Evolutionary conservation across 2,888 invertebrate genomes (phyloP).

Genomic region (Eupithecia dodoneata): DNA sequence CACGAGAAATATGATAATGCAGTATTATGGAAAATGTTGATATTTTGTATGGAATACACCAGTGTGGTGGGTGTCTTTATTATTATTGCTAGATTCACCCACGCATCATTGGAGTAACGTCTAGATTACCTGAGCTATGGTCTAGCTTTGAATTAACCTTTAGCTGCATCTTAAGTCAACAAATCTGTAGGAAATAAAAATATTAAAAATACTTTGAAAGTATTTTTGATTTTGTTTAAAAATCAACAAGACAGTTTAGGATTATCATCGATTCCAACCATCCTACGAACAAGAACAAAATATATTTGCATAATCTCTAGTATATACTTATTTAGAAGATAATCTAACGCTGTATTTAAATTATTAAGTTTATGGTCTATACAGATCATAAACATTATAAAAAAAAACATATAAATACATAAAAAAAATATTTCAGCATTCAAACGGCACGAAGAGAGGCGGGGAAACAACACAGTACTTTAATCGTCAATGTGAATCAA

Average conservation of each 20-base stretch:
- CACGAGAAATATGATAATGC: conserved; percentile 64
- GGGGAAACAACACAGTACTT: conserved; percentile 30
- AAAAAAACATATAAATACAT: too few relatives aligned
- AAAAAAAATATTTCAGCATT: not conserved
- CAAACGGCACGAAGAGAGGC: conserved; percentile 8
- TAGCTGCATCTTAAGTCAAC: not conserved
- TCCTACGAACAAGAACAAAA: too few relatives aligned
- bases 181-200: not conserved
- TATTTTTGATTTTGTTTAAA: too few relatives aligned
- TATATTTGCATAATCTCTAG: not conserved
- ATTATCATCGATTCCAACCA: too few relatives aligned
- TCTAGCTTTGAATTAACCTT: not conserved
- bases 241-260: too few relatives aligned
- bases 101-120: not conserved
- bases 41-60: conserved; percentile 6
- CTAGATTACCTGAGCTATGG: not conserved
- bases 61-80: not conserved
- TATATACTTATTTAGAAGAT: not conserved
- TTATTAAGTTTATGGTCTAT: not conserved
- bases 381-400: too few relatives aligned
- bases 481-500: conserved; percentile 76
- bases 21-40: conserved; percentile 75
- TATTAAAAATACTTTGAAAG: too few relatives aligned
- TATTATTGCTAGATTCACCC: not conserved
- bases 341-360: not conserved